Conservation (phyloP, 2,113 vertebrate species). For the Antennarius striatus region DNA sequence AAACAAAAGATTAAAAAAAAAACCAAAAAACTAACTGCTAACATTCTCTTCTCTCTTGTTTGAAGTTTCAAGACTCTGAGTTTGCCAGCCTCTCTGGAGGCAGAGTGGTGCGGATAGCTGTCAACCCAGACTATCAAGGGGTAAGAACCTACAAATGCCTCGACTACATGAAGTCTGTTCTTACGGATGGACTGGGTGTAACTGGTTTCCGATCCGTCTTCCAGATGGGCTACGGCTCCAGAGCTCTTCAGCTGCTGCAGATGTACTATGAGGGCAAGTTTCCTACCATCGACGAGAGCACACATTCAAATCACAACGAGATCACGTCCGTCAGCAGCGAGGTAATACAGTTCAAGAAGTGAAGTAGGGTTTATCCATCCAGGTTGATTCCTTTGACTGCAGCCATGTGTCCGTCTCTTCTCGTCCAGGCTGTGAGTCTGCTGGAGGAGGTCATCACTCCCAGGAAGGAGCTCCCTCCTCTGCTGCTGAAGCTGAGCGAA, state of each 20-base stretch:
- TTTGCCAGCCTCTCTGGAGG: conserved; percentile 92
- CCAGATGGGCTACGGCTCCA: conserved; percentile 97
- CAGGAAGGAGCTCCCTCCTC: conserved; percentile 90
- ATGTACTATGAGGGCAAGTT: conserved; percentile 96
- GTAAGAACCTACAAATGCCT: conserved; percentile 69
- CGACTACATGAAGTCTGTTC: neutral
- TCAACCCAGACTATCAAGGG: conserved; percentile 97
- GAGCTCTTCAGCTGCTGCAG: conserved; percentile 89
- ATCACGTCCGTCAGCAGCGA: conserved; percentile 91
- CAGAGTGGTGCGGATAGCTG: conserved; percentile 92
- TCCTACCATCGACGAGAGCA: conserved; percentile 87
- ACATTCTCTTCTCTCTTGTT: conserved; percentile 4
- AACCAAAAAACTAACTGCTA: neutral
- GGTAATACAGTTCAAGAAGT: conserved; percentile 71
- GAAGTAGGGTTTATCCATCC: neutral
- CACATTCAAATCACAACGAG: conserved; percentile 69
- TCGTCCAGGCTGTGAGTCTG: conserved; percentile 87
- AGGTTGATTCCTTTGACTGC: neutral
- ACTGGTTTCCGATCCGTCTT: conserved; percentile 5
- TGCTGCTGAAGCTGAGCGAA: conserved; percentile 93
- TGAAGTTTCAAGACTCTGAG: conserved; percentile 94
- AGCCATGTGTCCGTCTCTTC: neutral
- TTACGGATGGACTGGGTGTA: neutral
- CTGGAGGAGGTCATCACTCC: conserved; percentile 92
- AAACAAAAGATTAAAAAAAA: neutral